Evolutionary conservation across 2,888 invertebrate species (phyloP), one percentile per base, ranked within the genome.

Genomic region (Amphimallon solstitiale): DNA sequence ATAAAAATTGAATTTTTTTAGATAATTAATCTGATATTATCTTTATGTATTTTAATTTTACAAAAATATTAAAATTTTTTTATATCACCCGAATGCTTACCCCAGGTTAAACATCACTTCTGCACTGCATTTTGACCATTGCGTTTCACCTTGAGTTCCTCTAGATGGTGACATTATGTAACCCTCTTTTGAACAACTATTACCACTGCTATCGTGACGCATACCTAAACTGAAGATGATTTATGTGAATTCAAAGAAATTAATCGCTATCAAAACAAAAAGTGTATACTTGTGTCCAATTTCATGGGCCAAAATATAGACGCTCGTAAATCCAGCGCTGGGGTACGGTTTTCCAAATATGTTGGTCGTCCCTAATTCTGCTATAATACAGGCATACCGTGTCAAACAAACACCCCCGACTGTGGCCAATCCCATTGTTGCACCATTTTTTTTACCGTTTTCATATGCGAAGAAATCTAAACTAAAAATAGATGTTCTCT

Each of bases 91-190:
- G n/a, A n/a, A 66, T 66, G 64, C 48, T 75, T 77, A 90, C 90
- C 86, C 84, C 48, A 90, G 78, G 68, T 86, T 86, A 3, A 85
- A 82, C 74, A 88, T 87, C 10, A 91, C 85, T 43, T 87, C 83
- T 0, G 91, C 90, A 77, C 92, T 92, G 80, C 92, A 92, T 1
- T 83, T 80, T 0, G 92, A 92, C 93, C 93, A 93, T 12, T 88
- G 85, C 1, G 92, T 91, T 81, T 93, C 92, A 5, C 92, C 92
- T 73, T 87, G 87, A 34, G 89, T 89, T 48, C 93, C 92, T 70
- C 92, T 85, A 2, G 92, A 92, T 0, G 92, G 91, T 0, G 92
- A 92, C 92, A 93, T 93, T 71, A 93, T 90, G 82, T 85, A 92
- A 1, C 92, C 92, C 78, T 92, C 91, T 75, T 89, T 89, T 0